These are phyloP conservation scores for Phthorimaea operculella DNA, from an alignment of 1,140 invertebrate species.

Conservation along the genomic window DNA sequence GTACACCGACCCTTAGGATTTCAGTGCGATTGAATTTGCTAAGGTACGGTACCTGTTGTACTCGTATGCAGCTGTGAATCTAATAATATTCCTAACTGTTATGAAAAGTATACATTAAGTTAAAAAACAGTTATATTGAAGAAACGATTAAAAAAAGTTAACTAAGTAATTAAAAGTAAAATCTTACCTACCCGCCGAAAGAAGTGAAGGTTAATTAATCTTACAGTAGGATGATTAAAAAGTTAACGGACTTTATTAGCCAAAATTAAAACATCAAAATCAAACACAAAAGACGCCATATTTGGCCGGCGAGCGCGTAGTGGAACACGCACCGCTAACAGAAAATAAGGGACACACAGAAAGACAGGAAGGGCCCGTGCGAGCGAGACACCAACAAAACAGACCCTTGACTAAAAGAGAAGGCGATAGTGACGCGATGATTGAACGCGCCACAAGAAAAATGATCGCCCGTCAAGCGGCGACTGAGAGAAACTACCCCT, in stretches of 20 bases:
- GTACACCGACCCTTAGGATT: conserved; percentile 24
- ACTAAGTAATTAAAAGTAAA: background rate
- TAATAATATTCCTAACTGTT: too few species aligned
- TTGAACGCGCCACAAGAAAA: conserved; percentile 70
- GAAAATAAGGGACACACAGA: conserved; percentile 67
- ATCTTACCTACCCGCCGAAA: conserved; percentile 2
- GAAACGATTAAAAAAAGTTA: too few species aligned
- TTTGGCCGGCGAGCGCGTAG: conserved; percentile 61
- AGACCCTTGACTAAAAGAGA: conserved; percentile 47
- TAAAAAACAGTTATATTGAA: too few species aligned
- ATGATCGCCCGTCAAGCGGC: conserved; percentile 70
- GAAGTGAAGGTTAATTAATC: conserved; percentile 16
- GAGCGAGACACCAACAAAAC: conserved; percentile 45
- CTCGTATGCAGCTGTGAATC: too few species aligned
- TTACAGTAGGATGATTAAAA: conserved; percentile 37
- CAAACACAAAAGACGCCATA: conserved; percentile 66
- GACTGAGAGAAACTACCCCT: conserved; percentile 70
- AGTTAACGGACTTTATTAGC: conserved; percentile 45
- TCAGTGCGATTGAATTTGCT: background rate
- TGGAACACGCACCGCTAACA: conserved; percentile 67
- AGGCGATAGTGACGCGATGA: conserved; percentile 68
- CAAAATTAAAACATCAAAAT: conserved; percentile 67
- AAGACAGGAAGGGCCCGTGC: conserved; percentile 64
- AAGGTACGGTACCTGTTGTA: too few species aligned
- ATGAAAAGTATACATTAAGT: too few species aligned